Base-by-base conservation (phyloP, 2,113 vertebrate genomes). In the Apodemus speciosus region DNA sequence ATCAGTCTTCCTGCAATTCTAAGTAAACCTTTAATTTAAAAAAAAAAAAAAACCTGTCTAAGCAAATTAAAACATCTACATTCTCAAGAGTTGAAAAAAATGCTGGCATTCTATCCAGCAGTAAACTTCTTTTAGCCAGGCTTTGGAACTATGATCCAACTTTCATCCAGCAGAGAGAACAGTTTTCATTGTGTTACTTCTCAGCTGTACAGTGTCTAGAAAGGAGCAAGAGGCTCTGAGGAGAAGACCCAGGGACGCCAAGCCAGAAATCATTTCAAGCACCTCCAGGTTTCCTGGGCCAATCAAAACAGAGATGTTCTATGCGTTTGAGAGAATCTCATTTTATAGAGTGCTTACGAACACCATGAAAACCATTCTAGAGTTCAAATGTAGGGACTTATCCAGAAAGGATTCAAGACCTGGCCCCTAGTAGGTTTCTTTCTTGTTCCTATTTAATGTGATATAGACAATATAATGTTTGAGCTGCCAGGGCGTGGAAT, bases 341-440 rank as follows among this genome's bases (percentile, higher is more conserved):
- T 96, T 97, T 93, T 96, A 97, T 95, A 83, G 95, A 95, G 93
- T 14, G 9, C 85, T 95, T 97, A 68, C 77, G 86, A 88, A 62
- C 72, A 38, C 60, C 69, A 95, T 75, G 96, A 96, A 97, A 97
- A 96, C 77, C 91, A 96, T 86, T 94, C 95, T 85, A 56, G 97
- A 88, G 98, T 98, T 98, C 84, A 51, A 96, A 94, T 93, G 96
- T 96, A 94, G 96, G 76, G 0, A 90, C 83, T 97, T 95, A 92
- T 92, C 96, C 97, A 91, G 87, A 93, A 97, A 91, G 85, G 96
- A 97, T 96, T 97, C 95, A 96, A 97, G 96, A 95, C 51, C 96
- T 93, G 91, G 43, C 96, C 94, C 77, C 95, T 97, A 95, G 96
- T 96, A 97, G 97, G 84, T 95, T 96, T 95, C 66, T 95, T 96